phyloP scores from a whole-genome alignment of 23 tunicate genomes.

The Clavelina lepadiformis region DNA sequence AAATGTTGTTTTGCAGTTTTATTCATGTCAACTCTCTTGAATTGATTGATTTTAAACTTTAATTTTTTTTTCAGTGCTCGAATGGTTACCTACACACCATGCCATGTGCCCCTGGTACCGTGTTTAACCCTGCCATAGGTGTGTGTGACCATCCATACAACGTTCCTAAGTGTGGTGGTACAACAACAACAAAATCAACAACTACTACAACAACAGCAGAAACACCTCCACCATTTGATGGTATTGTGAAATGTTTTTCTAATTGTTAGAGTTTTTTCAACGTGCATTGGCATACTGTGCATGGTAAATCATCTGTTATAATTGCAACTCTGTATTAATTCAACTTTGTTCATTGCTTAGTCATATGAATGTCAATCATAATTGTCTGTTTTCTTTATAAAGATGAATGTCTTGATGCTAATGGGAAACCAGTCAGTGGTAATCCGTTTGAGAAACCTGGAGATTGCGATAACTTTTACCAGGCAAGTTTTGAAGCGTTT shows the following conservation, averaged over 20 bases:
- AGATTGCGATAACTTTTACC: conserved; percentile 9
- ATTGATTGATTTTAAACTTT: not conserved
- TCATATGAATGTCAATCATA: not conserved
- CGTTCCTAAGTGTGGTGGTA: conserved; percentile 52
- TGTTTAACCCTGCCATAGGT: conserved; percentile 32
- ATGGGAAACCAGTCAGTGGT: conserved; percentile 1
- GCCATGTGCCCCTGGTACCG: conserved; percentile 37
- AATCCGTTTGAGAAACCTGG: conserved; percentile 10
- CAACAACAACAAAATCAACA: no score
- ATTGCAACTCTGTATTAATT: no score
- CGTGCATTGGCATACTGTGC: no score
- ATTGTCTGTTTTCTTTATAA: not conserved
- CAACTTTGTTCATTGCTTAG: not conserved
- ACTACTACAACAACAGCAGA: conserved; percentile 2
- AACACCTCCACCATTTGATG: not conserved
- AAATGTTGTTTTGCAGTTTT: no score
- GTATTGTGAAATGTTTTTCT: not conserved
- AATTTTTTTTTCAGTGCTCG: conserved; percentile 5
- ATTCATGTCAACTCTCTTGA: no score
- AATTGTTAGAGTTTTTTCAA: no score
- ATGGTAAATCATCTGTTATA: no score
- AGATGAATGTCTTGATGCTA: conserved; percentile 19
- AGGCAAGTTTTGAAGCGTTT: no score
- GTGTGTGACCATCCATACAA: conserved; percentile 64
- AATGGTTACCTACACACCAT: conserved; percentile 17